A percentile compares a stretch with the other conserved stretches of the same genome.
These are phyloP conservation scores for Ornithoptera priamus DNA, from an alignment of 2,888 invertebrate species.

Conservation along the genomic window DNA sequence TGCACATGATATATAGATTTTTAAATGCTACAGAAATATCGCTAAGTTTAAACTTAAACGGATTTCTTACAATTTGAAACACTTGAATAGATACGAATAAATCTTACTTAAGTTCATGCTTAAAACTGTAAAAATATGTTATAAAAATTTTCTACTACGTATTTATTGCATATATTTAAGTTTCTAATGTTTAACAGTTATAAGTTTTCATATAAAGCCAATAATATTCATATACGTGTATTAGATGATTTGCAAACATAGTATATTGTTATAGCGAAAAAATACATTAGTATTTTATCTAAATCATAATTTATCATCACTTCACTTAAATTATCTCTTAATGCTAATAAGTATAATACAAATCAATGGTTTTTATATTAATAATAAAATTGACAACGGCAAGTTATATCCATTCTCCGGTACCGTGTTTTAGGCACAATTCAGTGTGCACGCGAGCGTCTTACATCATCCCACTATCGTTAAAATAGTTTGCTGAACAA, in stretches of 20 bases:
- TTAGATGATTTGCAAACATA: too few species aligned
- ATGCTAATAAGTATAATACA: not conserved
- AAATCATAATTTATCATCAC: not conserved
- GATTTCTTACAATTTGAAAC: too few species aligned
- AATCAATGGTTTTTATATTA: not conserved
- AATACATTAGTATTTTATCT: not conserved
- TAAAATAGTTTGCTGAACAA: slow-evolving; percentile 35
- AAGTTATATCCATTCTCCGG: not conserved
- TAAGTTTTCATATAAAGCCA: not conserved
- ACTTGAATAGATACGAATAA: too few species aligned
- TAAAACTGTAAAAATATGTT: too few species aligned
- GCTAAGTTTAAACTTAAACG: too few species aligned
- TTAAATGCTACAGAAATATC: too few species aligned
- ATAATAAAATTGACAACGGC: not conserved
- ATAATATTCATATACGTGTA: not conserved
- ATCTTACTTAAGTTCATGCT: too few species aligned
- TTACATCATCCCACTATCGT: slow-evolving; percentile 30
- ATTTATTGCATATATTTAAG: too few species aligned
- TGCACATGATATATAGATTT: too few species aligned
- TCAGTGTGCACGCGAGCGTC: slow-evolving; percentile 17
- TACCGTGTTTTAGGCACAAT: not conserved
- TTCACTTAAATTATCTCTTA: not conserved
- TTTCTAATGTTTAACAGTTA: not conserved
- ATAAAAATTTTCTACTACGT: too few species aligned
- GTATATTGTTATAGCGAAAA: too few species aligned